Conservation (phyloP, 2,888 invertebrate genomes). For the Baronia brevicornis region DNA sequence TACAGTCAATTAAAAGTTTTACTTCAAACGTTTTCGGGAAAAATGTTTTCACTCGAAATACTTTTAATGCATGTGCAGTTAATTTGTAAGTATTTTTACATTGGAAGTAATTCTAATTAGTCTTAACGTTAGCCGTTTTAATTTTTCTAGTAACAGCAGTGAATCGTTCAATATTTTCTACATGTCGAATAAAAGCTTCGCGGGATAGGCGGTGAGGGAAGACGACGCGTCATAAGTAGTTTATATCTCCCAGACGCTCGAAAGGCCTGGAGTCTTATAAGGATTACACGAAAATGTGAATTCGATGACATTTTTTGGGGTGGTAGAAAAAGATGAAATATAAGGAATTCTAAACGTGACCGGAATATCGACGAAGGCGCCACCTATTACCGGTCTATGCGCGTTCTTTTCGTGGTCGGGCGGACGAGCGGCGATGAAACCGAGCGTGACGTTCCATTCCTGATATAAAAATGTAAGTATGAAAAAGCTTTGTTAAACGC, state of each 20-base stretch:
- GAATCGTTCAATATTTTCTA: constrained; percentile 55
- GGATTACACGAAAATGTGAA: constrained; percentile 75
- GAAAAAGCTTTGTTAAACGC: constrained; percentile 74
- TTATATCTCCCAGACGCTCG: constrained; percentile 40
- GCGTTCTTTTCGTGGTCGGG: constrained; percentile 67
- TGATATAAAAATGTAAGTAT: constrained; percentile 73
- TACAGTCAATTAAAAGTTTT: constrained; percentile 50
- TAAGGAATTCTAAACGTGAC: constrained; percentile 74
- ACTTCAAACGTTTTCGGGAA: constrained; percentile 16
- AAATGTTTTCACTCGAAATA: no score
- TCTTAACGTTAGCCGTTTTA: constrained; percentile 36
- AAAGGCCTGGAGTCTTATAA: constrained; percentile 69
- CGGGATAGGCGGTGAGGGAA: no score
- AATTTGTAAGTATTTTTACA: no score
- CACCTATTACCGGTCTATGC: constrained; percentile 70
- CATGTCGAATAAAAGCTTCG: constrained; percentile 64
- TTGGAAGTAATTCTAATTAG: no score
- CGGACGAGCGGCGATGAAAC: constrained; percentile 63
- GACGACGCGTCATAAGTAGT: constrained; percentile 35
- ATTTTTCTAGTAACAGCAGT: no score
- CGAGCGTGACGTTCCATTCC: constrained; percentile 71
- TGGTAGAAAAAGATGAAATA: constrained; percentile 74
- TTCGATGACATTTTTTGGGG: constrained; percentile 74
- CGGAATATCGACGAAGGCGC: constrained; percentile 59
- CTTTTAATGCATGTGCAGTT: no score